phyloP scores from a whole-genome alignment of 2,888 invertebrate genomes.

The Hipparchia semele region DNA sequence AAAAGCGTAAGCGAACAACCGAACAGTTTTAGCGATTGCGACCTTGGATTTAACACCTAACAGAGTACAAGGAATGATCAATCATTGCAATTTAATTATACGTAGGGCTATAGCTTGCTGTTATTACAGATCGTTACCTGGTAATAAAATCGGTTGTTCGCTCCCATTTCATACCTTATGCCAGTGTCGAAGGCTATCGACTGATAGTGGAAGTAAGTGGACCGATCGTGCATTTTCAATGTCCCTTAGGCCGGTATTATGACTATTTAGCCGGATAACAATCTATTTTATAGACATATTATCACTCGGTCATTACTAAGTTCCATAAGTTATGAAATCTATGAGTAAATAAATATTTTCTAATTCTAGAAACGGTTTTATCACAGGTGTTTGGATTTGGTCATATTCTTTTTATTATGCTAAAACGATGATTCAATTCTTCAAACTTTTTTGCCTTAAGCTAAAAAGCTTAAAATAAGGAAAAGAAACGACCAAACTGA shows the following conservation, averaged over 20 bases:
- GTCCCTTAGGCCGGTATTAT: constrained; percentile 43
- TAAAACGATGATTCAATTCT: too few relatives aligned
- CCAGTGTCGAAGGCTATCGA: constrained; percentile 50
- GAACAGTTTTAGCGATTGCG: neutral
- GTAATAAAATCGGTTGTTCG: constrained; percentile 27
- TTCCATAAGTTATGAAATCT: neutral
- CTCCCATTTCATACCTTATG: constrained; percentile 42
- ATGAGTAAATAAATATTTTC: too few relatives aligned
- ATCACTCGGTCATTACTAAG: neutral
- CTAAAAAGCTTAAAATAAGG: too few relatives aligned
- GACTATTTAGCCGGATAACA: constrained; percentile 51
- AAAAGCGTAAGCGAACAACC: constrained; percentile 43
- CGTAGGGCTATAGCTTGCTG: constrained; percentile 31
- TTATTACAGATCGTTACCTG: constrained; percentile 27
- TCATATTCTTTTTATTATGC: too few relatives aligned
- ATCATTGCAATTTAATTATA: constrained; percentile 28
- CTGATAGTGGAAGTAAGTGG: constrained; percentile 63
- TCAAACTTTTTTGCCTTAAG: too few relatives aligned
- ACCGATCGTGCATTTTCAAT: constrained; percentile 52
- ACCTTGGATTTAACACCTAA: constrained; percentile 40
- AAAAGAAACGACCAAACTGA: too few relatives aligned
- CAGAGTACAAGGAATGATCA: constrained; percentile 29
- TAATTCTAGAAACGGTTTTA: too few relatives aligned
- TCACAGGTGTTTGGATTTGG: too few relatives aligned
- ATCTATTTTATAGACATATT: constrained; percentile 34